Base-by-base conservation (phyloP, 1,140 invertebrate genomes). In the Rhopalosiphum padi region DNA sequence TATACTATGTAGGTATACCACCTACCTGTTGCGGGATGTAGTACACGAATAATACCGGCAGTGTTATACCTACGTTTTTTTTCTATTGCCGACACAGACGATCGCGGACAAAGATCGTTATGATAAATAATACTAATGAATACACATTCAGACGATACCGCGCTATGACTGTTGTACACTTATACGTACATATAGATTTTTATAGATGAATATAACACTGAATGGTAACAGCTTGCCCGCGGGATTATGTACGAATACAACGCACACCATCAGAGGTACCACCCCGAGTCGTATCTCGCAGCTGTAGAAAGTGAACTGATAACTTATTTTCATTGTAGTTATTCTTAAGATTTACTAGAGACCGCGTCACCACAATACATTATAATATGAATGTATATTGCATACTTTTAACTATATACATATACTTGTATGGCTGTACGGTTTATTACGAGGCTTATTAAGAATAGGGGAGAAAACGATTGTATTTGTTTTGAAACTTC, bases 101-200 rank as follows among this genome's bases (percentile, higher is more conserved):
- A n/a, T 68, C 18, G 60, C 30, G 30, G 11, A 68, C 60, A 68
- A 68, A 68, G 30, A 68, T 15, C 30, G 30, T 68, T 18, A n/a
- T n/a, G n/a, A 68, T n/a, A 51, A 60, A 60, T 60, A 77, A 77
- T 77, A 77, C 60, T 77, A 77, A 77, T 77, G 60, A 77, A 77
- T 77, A 30, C 55, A 60, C 55, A 60, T 60, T 60, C 55, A 60
- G 55, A 60, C 25, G 55, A 60, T 60, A 68, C 60, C n/a, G 60
- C n/a, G 15, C 60, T 30, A 23, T 7, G 22, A 51, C 21, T 68
- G 60, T 4, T 68, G 60, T 68, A 68, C 60, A 68, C 60, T 68
- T 68, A 30, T 68, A 30, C 60, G n/a, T n/a, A 8, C 8, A 30
- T 8, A 18, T 15, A 77, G 18, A 35, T n/a, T 18, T 21, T 18